Percentiles rank a stretch among this genome's conserved stretches.
phyloP scores from a whole-genome alignment of 2,797 vertebrate genomes.

The Typhlichthys subterraneus region DNA sequence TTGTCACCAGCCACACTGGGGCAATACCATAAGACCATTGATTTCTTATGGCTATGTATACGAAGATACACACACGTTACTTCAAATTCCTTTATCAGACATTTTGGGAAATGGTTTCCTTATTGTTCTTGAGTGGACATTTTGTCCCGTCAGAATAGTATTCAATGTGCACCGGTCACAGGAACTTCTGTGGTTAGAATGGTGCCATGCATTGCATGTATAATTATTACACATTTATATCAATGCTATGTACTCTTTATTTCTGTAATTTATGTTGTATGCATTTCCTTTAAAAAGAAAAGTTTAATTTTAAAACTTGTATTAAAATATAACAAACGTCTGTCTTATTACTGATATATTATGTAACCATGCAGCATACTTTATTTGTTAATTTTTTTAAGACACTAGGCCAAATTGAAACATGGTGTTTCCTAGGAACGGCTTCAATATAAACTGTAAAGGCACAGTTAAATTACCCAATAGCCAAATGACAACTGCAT shows the following conservation, averaged over 20 bases:
- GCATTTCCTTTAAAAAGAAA: constrained; percentile 17
- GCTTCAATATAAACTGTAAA: too few species aligned
- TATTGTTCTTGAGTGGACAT: not conserved
- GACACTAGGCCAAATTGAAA: not conserved
- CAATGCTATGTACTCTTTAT: constrained; percentile 20
- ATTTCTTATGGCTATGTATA: not conserved
- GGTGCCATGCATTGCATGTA: constrained; percentile 27
- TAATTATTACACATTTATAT: constrained; percentile 19
- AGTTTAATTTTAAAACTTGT: constrained; percentile 19
- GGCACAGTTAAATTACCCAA: too few species aligned
- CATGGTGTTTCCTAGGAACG: too few species aligned
- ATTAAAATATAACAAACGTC: constrained; percentile 33
- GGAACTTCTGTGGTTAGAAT: not conserved
- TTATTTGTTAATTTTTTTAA: too few species aligned
- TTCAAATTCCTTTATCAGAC: not conserved
- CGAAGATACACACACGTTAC: not conserved
- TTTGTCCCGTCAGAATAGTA: too few species aligned
- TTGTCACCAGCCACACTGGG: constrained; percentile 23
- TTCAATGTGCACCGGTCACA: constrained; percentile 15
- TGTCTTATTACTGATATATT: not conserved
- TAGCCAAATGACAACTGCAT: too few species aligned
- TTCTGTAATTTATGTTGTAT: constrained; percentile 11
- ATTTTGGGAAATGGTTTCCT: not conserved
- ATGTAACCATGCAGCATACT: too few species aligned
- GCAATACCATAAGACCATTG: constrained; percentile 5